These are phyloP conservation scores for Stichopus chloronotus DNA, from an alignment of 35 echinoderm and acorn worm species.

Conservation along the genomic window DNA sequence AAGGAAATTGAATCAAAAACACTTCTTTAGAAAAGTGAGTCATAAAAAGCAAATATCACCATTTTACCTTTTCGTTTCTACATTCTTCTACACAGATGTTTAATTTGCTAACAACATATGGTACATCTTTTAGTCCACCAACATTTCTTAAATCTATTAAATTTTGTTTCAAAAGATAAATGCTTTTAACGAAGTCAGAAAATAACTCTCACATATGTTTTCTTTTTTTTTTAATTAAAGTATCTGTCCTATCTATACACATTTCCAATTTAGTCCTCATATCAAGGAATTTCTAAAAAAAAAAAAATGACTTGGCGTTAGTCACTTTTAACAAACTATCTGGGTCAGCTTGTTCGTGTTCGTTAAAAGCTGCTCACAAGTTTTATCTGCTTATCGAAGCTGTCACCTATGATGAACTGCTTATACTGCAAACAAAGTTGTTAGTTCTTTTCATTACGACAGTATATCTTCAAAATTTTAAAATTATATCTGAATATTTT, in stretches of 20 bases:
- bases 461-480: too few species aligned
- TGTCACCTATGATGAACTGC: too few species aligned
- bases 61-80: background rate
- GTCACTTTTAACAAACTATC: background rate
- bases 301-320: background rate
- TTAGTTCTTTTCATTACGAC: too few species aligned
- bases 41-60: background rate
- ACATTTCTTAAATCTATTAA: background rate
- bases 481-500: too few species aligned
- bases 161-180: constrained; percentile 4
- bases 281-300: background rate
- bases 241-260: background rate
- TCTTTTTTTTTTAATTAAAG: background rate
- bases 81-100: background rate
- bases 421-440: too few species aligned
- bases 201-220: constrained; percentile 23
- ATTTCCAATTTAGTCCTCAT: background rate
- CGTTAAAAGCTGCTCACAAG: too few species aligned
- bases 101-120: background rate
- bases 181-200: constrained; percentile 6
- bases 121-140: background rate
- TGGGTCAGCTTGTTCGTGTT: too few species aligned
- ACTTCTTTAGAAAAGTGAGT: constrained; percentile 3
- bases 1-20: constrained; percentile 5
- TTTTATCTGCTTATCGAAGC: too few species aligned